Evolutionary conservation across 1,140 invertebrate species (phyloP), one percentile per base, ranked within the genome.

Genomic region (Kradibia gibbosae): DNA sequence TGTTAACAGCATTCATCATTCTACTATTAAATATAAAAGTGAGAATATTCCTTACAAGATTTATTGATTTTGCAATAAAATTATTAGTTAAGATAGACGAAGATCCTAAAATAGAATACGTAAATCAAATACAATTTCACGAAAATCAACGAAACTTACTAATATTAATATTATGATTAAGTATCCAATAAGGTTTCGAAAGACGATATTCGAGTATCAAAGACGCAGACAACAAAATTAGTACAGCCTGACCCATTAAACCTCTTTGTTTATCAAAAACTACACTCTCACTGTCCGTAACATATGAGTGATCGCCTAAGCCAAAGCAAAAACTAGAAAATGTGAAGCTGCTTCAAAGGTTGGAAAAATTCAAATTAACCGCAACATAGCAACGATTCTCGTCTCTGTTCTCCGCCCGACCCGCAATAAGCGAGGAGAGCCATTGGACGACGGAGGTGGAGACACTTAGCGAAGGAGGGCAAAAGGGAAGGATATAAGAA

Each of bases 321-420:
- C 76, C 72, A 80, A 81, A 74, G 77, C 31, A 79, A 79, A 83
- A 83, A 48, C 70, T 34, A 65, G 25, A 48, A 50, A 79, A 76
- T 65, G 20, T 13, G 48, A 10, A 53, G 62, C 17, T 28, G 3
- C 57, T 55, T 55, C 80, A 48, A 17, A 60, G 72, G 57, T 28
- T 70, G 79, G 79, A 80, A 80, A 80, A 74, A 74, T 75, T 75
- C 62, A 80, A 80, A 80, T 80, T 67, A 80, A 74, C 55, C 22
- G 15, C 36, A 4, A 48, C 17, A 13, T 1, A 0, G 34, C 36
- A 13, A 28, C 25, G 17, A 5, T 57, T 20, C 3, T 25, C 5
- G 4, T 20, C 53, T 57, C 17, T 57, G 17, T 10, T 57, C 53
- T 5, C 3, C 62, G 17, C 0, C 15, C 62, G 0, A 39, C 36